phyloP scores from a whole-genome alignment of 2,888 invertebrate genomes.

The Plemyria rubiginata region DNA sequence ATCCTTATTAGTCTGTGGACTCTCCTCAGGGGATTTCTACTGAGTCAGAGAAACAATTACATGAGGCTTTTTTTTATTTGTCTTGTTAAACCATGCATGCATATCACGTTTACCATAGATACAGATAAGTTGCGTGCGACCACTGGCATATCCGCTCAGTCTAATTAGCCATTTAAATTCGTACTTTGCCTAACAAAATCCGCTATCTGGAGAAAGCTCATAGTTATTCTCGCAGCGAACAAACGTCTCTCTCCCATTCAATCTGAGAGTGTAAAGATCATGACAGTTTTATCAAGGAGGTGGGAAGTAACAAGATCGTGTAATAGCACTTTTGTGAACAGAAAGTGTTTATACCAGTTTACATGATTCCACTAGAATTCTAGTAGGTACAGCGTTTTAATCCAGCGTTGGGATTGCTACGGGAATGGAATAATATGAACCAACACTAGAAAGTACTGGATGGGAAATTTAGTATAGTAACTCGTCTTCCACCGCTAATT shows the following conservation, averaged over 20 bases:
- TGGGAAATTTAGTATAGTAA: too few relatives aligned
- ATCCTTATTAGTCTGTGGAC: too few relatives aligned
- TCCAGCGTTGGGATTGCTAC: too few relatives aligned
- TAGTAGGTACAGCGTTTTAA: too few relatives aligned
- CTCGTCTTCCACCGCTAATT: too few relatives aligned
- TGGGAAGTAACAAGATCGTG: slow-evolving; percentile 25
- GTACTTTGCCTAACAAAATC: slow-evolving; percentile 28
- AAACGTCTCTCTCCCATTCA: slow-evolving; percentile 43
- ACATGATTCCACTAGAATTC: background rate
- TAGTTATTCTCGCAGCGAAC: slow-evolving; percentile 41
- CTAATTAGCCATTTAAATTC: slow-evolving; percentile 30
- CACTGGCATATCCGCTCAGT: slow-evolving; percentile 12
- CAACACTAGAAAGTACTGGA: too few relatives aligned
- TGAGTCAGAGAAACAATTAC: too few relatives aligned
- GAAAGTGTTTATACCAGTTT: slow-evolving; percentile 27
- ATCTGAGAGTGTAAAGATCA: slow-evolving; percentile 52
- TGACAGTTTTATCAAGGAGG: slow-evolving; percentile 46
- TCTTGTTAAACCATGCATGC: too few relatives aligned
- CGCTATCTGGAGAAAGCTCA: slow-evolving; percentile 40
- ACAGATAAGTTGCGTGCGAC: slow-evolving; percentile 5
- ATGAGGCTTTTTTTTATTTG: too few relatives aligned
- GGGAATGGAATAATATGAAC: too few relatives aligned
- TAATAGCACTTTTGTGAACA: slow-evolving; percentile 28
- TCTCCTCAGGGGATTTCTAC: too few relatives aligned
- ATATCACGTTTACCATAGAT: background rate